Conservation (phyloP, 2,113 vertebrate genomes). For the Elephantulus edwardii region DNA sequence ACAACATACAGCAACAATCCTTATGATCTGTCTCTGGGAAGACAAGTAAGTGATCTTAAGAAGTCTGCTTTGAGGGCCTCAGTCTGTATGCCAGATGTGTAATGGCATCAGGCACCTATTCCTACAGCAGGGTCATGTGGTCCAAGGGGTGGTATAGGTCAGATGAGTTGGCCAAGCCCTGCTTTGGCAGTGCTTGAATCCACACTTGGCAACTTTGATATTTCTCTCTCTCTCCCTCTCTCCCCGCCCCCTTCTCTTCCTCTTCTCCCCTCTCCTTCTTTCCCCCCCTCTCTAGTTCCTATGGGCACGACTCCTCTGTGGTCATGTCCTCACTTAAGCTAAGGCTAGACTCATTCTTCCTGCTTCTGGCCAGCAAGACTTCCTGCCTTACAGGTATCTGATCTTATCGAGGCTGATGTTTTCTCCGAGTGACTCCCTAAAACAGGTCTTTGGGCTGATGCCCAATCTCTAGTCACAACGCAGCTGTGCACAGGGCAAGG, state of each 20-base stretch:
- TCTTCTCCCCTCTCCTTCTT: no score
- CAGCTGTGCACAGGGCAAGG: not conserved
- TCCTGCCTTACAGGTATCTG: conserved; percentile 55
- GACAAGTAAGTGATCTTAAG: not conserved
- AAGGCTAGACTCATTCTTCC: conserved; percentile 51
- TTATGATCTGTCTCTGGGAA: conserved; percentile 30
- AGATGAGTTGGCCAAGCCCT: conserved; percentile 36
- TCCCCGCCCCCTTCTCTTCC: no score
- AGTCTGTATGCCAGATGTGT: conserved; percentile 45
- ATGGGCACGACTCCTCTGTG: conserved; percentile 34
- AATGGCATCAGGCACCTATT: conserved; percentile 37
- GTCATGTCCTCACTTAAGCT: conserved; percentile 47
- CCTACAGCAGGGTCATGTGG: not conserved
- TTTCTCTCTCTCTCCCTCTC: conserved; percentile 49
- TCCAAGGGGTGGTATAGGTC: conserved; percentile 60
- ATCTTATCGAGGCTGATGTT: conserved; percentile 48
- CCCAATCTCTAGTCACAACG: conserved; percentile 50
- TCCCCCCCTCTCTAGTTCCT: not conserved
- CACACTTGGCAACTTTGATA: conserved; percentile 41
- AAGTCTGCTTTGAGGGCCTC: conserved; percentile 45
- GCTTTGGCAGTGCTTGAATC: conserved; percentile 33
- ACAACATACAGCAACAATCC: not conserved
- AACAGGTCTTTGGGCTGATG: conserved; percentile 55
- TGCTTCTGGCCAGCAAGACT: conserved; percentile 48
- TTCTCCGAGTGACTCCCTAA: conserved; percentile 54